These are phyloP conservation scores for Anguilla obscura DNA, from an alignment of 2,797 vertebrate genomes.

Conservation along the genomic window DNA sequence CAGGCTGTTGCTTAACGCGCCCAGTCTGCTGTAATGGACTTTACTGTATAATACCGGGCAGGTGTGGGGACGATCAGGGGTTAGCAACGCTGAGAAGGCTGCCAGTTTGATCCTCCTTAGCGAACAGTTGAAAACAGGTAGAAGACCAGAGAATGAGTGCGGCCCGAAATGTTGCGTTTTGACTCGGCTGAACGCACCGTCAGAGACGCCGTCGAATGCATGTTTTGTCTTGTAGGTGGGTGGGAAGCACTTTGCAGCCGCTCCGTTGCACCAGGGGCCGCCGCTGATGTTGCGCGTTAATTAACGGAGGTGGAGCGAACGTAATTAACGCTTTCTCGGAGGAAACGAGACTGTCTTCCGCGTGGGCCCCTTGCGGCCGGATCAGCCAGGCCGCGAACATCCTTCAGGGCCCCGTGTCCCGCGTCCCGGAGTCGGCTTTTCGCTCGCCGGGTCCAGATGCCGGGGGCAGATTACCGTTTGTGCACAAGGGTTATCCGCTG, in stretches of 20 bases:
- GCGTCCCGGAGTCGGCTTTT: conserved; percentile 9
- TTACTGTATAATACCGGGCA: conserved; percentile 38
- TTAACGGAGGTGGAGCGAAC: conserved; percentile 38
- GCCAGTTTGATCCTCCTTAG: not conserved
- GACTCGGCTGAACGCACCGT: not conserved
- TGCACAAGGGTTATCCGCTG: conserved; percentile 33
- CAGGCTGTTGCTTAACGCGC: conserved; percentile 24
- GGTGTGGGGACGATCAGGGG: not conserved
- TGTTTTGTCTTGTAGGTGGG: not conserved
- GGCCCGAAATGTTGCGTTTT: not conserved
- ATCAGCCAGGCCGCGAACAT: not conserved
- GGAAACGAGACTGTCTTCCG: conserved; percentile 37
- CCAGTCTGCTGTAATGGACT: conserved; percentile 49
- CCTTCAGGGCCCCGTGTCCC: not conserved
- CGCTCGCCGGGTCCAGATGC: conserved; percentile 14
- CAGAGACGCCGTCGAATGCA: not conserved
- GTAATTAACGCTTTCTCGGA: conserved; percentile 42
- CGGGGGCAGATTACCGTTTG: conserved; percentile 27
- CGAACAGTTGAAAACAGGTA: not conserved
- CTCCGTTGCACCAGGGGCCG: not conserved
- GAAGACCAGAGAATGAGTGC: not conserved
- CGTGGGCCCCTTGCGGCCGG: conserved; percentile 9
- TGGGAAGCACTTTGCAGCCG: not conserved
- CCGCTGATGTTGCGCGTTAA: conserved; percentile 29
- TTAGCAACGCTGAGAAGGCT: not conserved